phyloP scores from a whole-genome alignment of 1,140 invertebrate species.

The Augochlora pura region DNA sequence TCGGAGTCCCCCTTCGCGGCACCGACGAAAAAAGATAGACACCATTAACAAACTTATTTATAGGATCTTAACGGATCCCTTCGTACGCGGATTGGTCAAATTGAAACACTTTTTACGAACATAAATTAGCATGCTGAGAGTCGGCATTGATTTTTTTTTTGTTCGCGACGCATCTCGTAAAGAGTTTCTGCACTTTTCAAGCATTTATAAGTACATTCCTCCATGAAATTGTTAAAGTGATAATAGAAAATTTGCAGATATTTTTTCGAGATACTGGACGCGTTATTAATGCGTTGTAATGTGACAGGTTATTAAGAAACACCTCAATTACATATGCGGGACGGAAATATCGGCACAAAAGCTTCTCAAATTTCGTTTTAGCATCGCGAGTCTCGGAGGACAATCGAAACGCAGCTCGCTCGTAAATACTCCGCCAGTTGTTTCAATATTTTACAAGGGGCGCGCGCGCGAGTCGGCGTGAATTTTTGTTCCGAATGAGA shows the following conservation, averaged over 20 bases:
- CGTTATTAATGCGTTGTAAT: too few species aligned
- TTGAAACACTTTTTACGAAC: background rate
- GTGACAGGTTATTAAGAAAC: too few species aligned
- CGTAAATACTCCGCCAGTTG: constrained; percentile 26
- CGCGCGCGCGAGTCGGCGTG: background rate
- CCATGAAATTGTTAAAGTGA: background rate
- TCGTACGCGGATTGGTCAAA: background rate
- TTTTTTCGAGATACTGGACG: too few species aligned
- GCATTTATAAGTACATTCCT: too few species aligned
- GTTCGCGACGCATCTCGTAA: too few species aligned
- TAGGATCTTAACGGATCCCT: background rate
- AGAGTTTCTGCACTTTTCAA: background rate
- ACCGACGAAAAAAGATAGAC: background rate
- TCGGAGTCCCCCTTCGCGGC: background rate
- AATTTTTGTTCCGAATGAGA: constrained; percentile 9
- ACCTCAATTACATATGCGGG: too few species aligned
- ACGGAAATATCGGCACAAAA: too few species aligned
- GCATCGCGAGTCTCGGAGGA: background rate
- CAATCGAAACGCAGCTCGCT: background rate
- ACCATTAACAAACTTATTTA: background rate
- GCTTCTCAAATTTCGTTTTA: background rate
- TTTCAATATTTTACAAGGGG: constrained; percentile 36
- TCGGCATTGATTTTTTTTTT: too few species aligned
- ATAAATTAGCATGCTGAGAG: too few species aligned
- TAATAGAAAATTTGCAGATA: too few species aligned